A percentile compares a stretch with the other conserved stretches of the same genome.
These are phyloP conservation scores for Elaphurus davidianus DNA, from an alignment of 2,113 vertebrate genomes.

Conservation along the genomic window DNA sequence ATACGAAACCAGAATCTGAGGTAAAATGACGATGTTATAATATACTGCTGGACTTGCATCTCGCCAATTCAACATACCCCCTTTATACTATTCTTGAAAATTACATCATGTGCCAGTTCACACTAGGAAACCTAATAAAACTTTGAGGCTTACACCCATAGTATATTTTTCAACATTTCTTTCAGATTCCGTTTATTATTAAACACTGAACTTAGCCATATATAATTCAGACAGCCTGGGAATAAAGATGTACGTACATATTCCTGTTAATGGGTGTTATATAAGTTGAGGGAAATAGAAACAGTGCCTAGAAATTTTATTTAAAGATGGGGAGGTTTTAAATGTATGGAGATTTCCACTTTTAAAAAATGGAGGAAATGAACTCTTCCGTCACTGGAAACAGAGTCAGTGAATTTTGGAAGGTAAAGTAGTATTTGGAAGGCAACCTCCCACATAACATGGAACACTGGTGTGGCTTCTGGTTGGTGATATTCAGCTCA, in stretches of 20 bases:
- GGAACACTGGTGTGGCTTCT: neutral
- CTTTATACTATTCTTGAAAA: conserved; percentile 54
- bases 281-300: neutral
- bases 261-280: neutral
- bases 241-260: conserved; percentile 17
- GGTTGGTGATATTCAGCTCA: conserved; percentile 4
- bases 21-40: conserved; percentile 74
- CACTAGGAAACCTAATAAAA: conserved; percentile 54
- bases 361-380: neutral
- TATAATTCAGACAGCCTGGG: conserved; percentile 46
- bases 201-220: conserved; percentile 42
- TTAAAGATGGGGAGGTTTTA: conserved; percentile 31
- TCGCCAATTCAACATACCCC: conserved; percentile 17
- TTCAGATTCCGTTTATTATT: conserved; percentile 32
- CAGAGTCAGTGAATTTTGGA: conserved; percentile 26
- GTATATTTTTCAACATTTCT: conserved; percentile 59
- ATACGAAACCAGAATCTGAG: conserved; percentile 71
- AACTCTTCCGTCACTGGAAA: neutral
- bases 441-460: neutral
- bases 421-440: conserved; percentile 6
- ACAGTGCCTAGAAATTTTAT: conserved; percentile 40
- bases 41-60: conserved; percentile 62
- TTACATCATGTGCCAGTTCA: neutral
- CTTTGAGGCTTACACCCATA: conserved; percentile 39
- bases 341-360: neutral